Conservation (phyloP, 2,888 invertebrate genomes). For the Drosophila sordidapex region DNA sequence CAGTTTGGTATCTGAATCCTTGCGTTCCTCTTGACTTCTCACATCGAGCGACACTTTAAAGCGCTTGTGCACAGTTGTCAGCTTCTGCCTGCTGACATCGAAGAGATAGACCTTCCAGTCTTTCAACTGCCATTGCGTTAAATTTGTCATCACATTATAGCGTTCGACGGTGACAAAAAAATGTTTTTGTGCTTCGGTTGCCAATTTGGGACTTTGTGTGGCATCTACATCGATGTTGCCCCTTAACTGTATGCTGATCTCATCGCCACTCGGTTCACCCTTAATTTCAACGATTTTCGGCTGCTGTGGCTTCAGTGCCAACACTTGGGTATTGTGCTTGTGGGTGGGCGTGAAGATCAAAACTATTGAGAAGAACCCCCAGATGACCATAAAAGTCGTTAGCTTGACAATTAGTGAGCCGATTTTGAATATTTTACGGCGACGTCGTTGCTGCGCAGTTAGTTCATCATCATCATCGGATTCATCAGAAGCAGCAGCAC, state of each 20-base stretch:
- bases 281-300: neutral
- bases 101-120: constrained; percentile 18
- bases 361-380: constrained; percentile 31
- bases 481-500: neutral
- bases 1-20: constrained; percentile 63
- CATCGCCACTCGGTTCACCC: neutral
- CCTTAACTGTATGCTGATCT: constrained; percentile 9
- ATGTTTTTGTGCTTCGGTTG: neutral
- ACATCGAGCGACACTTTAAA: neutral
- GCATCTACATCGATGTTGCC: constrained; percentile 27
- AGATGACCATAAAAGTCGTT: constrained; percentile 5
- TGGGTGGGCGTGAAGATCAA: constrained; percentile 14
- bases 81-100: neutral
- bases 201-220: constrained; percentile 13
- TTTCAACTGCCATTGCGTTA: constrained; percentile 12
- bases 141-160: constrained; percentile 1
- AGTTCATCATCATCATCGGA: constrained; percentile 6
- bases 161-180: neutral
- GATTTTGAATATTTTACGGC: neutral
- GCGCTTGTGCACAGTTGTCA: neutral
- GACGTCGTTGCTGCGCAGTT: constrained; percentile 19
- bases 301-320: constrained; percentile 10
- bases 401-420: constrained; percentile 16
- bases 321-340: neutral
- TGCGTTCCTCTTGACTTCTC: neutral